A percentile compares a stretch with the other conserved stretches of the same genome.
phyloP scores from a whole-genome alignment of 2,797 vertebrate species.

The Tolypeutes matacus region DNA sequence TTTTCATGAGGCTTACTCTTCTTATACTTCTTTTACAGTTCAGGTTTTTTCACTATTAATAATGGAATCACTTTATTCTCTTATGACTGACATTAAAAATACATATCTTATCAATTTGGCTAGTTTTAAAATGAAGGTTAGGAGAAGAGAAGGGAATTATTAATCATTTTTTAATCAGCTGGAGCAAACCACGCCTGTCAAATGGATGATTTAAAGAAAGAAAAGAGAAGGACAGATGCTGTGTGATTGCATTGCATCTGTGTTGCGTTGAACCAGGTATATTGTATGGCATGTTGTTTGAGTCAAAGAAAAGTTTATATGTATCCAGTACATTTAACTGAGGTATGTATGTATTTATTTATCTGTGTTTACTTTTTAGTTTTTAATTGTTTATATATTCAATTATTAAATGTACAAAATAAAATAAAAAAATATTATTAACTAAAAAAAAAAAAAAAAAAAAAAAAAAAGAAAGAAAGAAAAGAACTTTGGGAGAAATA shows the following conservation, averaged over 20 bases:
- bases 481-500: constrained; percentile 59
- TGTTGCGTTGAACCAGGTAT: no score
- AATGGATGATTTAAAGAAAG: constrained; percentile 31
- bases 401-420: no score
- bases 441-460: no score
- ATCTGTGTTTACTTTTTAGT: no score
- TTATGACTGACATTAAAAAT: not conserved
- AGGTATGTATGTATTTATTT: no score
- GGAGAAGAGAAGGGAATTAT: constrained; percentile 37
- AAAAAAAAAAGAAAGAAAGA: no score
- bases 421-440: no score
- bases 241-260: no score
- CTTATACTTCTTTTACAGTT: not conserved
- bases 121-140: constrained; percentile 66
- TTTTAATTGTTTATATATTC: no score
- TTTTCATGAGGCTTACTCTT: not conserved
- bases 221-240: not conserved
- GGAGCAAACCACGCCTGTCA: constrained; percentile 47
- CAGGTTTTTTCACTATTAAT: not conserved
- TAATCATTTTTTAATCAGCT: constrained; percentile 46
- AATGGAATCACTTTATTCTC: constrained; percentile 24
- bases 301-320: no score
- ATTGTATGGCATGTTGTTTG: no score
- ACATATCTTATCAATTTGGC: constrained; percentile 22
- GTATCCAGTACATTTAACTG: no score